Conservation (phyloP, 2,888 invertebrate genomes). For the Archips xylosteana region DNA sequence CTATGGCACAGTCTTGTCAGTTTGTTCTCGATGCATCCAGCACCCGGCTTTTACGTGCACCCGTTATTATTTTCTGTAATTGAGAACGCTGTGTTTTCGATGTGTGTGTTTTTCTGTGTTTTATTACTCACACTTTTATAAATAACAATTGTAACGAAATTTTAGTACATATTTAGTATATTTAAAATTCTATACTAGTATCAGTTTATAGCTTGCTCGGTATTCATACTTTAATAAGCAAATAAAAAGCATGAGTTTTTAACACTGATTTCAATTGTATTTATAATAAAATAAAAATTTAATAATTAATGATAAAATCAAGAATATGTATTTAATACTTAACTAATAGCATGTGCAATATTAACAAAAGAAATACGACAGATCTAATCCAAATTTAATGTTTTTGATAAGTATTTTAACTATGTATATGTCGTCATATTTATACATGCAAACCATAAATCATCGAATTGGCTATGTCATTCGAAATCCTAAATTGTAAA, state of each 20-base stretch:
- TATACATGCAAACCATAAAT: conserved; percentile 16
- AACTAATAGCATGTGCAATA: conserved; percentile 33
- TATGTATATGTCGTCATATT: conserved; percentile 37
- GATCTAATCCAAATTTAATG: conserved; percentile 2
- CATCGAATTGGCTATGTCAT: neutral
- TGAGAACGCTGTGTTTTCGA: conserved; percentile 62
- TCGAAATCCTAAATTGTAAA: neutral
- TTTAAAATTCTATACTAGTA: conserved; percentile 28
- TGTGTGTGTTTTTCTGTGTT: conserved; percentile 53
- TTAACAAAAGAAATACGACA: conserved; percentile 21
- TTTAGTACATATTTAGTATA: conserved; percentile 30
- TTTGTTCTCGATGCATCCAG: conserved; percentile 74
- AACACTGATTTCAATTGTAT: conserved; percentile 12
- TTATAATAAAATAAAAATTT: neutral
- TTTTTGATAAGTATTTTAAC: conserved; percentile 29
- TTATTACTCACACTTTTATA: conserved; percentile 41
- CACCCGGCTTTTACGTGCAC: conserved; percentile 81
- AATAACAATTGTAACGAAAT: conserved; percentile 21
- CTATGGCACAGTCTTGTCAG: conserved; percentile 72
- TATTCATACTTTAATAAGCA: conserved; percentile 31
- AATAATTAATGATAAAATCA: conserved; percentile 9
- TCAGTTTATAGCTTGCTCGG: conserved; percentile 40
- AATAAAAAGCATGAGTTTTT: conserved; percentile 35
- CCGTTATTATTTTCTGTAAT: conserved; percentile 56
- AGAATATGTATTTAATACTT: conserved; percentile 6